Evolutionary conservation across 2,888 invertebrate species (phyloP).

Genomic region (Hofmannophila pseudospretella): DNA sequence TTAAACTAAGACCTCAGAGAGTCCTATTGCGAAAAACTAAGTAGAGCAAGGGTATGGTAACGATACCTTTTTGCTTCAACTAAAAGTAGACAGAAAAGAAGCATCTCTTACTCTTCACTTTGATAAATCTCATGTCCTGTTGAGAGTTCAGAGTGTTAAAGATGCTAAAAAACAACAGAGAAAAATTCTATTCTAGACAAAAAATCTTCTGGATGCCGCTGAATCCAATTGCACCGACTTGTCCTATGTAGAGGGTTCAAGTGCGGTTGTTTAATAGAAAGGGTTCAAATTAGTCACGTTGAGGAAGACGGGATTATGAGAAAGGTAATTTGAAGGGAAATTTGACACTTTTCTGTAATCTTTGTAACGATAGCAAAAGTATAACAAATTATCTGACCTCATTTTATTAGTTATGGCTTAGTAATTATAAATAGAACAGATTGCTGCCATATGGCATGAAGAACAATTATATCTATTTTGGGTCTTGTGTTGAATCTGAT

Average conservation of each 20-base stretch:
- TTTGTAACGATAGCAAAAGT: too few species aligned
- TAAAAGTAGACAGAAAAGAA: slow-evolving; percentile 25
- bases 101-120: slow-evolving; percentile 19
- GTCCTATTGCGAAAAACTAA: neutral
- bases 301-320: slow-evolving; percentile 23
- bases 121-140: slow-evolving; percentile 16
- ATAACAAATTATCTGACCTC: too few species aligned
- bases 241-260: slow-evolving; percentile 67
- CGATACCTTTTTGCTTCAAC: slow-evolving; percentile 51
- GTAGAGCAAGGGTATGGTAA: slow-evolving; percentile 51
- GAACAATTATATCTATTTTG: too few species aligned
- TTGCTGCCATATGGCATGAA: too few species aligned
- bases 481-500: too few species aligned
- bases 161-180: slow-evolving; percentile 30
- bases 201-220: slow-evolving; percentile 39
- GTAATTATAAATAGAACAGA: too few species aligned
- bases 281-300: slow-evolving; percentile 38
- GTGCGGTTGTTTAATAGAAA: slow-evolving; percentile 39
- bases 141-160: slow-evolving; percentile 8
- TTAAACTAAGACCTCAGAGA: slow-evolving; percentile 23
- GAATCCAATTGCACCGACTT: slow-evolving; percentile 60
- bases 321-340: slow-evolving; percentile 11
- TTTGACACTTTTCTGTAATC: slow-evolving; percentile 38
- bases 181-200: slow-evolving; percentile 40
- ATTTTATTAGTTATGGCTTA: too few species aligned